A percentile compares a stretch with the other conserved stretches of the same genome.
Evolutionary conservation across 2,113 vertebrate species (phyloP).

Genomic region (Crotalus viridis): DNA sequence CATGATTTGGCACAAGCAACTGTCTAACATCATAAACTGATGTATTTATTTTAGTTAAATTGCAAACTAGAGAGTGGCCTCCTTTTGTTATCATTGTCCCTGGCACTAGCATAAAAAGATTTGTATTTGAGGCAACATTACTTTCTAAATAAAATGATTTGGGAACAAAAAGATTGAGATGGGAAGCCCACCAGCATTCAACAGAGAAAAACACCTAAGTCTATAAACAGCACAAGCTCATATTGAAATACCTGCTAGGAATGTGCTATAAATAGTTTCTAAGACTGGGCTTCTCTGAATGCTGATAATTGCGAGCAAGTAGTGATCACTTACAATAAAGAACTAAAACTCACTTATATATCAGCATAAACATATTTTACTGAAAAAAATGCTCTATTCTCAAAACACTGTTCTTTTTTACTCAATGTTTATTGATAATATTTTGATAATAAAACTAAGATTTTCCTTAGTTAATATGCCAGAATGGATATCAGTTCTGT

Average conservation of each 20-base stretch:
- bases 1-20: not conserved
- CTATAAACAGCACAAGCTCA: not conserved
- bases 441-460: not conserved
- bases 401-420: no score
- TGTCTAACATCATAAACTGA: not conserved
- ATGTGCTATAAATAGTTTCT: constrained; percentile 40
- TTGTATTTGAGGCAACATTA: not conserved
- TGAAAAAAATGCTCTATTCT: not conserved
- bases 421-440: not conserved
- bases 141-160: constrained; percentile 1
- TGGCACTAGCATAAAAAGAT: not conserved
- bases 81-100: not conserved
- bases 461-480: not conserved
- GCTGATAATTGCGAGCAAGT: constrained; percentile 42
- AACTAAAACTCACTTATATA: constrained; percentile 27
- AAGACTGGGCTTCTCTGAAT: constrained; percentile 43
- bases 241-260: constrained; percentile 30
- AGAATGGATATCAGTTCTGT: not conserved
- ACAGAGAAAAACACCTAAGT: not conserved
- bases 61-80: not conserved
- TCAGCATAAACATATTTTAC: not conserved
- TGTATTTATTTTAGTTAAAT: not conserved
- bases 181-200: not conserved
- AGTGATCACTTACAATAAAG: constrained; percentile 40
- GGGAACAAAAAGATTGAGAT: not conserved